These are phyloP conservation scores for Folsomia candida DNA, from an alignment of 2,888 invertebrate species.

Conservation along the genomic window DNA sequence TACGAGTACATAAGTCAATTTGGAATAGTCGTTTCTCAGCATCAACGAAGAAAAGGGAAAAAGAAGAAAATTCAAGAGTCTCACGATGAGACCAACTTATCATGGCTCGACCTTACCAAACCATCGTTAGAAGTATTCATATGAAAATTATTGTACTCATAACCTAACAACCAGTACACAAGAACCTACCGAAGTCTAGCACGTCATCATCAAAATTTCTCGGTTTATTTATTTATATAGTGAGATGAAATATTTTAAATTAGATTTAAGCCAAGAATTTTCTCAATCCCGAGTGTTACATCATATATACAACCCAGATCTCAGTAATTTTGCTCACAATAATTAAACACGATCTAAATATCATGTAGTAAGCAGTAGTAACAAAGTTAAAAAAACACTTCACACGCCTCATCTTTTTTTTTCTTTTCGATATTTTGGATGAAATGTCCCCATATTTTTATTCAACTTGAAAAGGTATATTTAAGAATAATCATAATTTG, in stretches of 20 bases:
- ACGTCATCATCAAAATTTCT: no score
- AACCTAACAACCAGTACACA: no score
- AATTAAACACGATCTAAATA: no score
- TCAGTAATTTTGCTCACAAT: background rate
- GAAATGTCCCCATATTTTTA: no score
- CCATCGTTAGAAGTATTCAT: conserved; percentile 51
- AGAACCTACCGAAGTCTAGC: no score
- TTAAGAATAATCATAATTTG: no score
- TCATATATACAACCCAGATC: background rate
- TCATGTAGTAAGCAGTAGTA: no score
- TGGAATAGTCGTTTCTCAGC: conserved; percentile 7
- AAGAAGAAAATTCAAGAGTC: conserved; percentile 24
- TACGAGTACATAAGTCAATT: conserved; percentile 44
- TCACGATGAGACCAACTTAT: conserved; percentile 31
- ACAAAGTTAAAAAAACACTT: no score
- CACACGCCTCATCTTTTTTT: no score
- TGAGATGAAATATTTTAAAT: background rate
- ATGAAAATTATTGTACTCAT: no score
- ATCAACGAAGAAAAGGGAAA: conserved; percentile 32
- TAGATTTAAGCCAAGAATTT: background rate
- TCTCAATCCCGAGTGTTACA: background rate
- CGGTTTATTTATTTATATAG: background rate
- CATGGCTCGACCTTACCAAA: conserved; percentile 49
- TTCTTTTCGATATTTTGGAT: no score
- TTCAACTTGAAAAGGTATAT: no score